Evolutionary conservation across 2,113 vertebrate genomes (phyloP), one percentile per base, ranked within the genome.

Genomic region (Bothrops jararaca): DNA sequence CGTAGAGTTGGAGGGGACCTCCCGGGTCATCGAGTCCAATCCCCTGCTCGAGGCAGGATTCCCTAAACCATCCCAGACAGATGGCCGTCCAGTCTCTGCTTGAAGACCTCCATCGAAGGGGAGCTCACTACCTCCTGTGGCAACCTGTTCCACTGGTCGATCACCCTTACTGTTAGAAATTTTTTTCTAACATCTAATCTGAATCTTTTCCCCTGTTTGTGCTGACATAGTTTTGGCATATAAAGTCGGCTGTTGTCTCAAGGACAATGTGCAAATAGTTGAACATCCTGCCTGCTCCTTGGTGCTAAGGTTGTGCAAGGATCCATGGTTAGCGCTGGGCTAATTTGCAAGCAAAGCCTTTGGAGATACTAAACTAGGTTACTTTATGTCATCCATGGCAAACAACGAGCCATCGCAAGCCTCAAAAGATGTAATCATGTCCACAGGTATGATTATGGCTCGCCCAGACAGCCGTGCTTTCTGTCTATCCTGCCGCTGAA

Each of bases 391-490:
- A 93, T 13, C 23, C 93, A 91, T 89, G 94, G 12, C 93, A 95
- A 91, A 94, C 95, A 92, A 88, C 39, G 45, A 89, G 20, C 11
- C 53, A 94, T 89, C 89, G 85, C 45, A 53, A 87, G 92, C 94
- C 92, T 95, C 29, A 96, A 97, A 88, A 88, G 45, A 89, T 34
- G 93, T 58, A 52, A 87, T 96, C 93, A 96, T 96, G 96, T 95
- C 93, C 95, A 95, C 93, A 96, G 96, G 93, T 89, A 87, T 93
- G 92, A 97, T 95, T 95, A 94, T 90, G 91, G 95, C 94, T 95
- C 92, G 95, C 93, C 80, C 90, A 92, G 87, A 69, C 6, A 93
- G 93, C 2, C 95, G 92, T 85, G 92, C 93, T 96, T 96, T 96
- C 90, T 95, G 95, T 93, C 94, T 95, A 95, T 94, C 91, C 93